A percentile compares a stretch with the other conserved stretches of the same genome.
Conservation (phyloP, 2,888 invertebrate species). For the Oligia strigilis region DNA sequence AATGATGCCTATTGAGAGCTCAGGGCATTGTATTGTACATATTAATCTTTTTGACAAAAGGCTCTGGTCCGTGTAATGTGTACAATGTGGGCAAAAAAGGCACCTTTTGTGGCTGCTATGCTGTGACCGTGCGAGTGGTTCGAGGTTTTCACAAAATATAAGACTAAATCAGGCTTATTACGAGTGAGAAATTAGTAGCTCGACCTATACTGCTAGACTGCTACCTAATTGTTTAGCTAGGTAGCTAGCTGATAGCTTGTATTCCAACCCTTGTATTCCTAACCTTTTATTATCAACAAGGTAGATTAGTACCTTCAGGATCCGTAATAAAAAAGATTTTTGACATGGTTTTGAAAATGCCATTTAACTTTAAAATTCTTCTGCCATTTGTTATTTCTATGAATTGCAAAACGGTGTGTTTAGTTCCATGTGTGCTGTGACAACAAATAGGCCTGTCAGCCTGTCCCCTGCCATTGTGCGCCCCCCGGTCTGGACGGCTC, state of each 20-base stretch:
- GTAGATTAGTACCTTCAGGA: neutral
- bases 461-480: constrained; percentile 39
- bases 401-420: constrained; percentile 51
- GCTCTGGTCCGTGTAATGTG: neutral
- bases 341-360: neutral
- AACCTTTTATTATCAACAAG: no score
- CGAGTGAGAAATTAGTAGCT: no score
- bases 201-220: neutral
- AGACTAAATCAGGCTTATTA: neutral
- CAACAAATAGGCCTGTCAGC: constrained; percentile 53
- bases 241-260: no score
- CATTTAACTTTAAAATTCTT: neutral
- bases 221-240: neutral
- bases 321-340: no score
- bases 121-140: neutral
- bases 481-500: constrained; percentile 41
- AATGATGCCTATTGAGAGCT: neutral
- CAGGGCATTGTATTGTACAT: neutral
- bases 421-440: constrained; percentile 41
- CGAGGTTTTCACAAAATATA: neutral
- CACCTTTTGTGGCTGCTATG: neutral
- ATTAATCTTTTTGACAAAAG: neutral
- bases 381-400: constrained; percentile 32
- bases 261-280: neutral
- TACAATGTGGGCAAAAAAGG: neutral